Evolutionary conservation across 2,888 invertebrate genomes (phyloP), one percentile per base, ranked within the genome.

Genomic region (Neria commutata): DNA sequence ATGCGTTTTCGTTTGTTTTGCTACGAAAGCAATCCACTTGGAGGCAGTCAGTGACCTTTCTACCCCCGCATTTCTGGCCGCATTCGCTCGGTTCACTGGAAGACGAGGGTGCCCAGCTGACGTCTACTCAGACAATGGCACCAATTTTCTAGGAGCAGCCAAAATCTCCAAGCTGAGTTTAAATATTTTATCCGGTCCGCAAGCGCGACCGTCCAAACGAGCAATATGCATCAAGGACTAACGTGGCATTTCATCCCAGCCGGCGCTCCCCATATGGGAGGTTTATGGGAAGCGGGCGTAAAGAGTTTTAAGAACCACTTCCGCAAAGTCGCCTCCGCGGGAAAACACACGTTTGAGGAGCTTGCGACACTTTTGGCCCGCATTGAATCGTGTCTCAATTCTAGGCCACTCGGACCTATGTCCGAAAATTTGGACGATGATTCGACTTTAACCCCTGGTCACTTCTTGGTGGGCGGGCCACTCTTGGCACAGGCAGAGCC

Each of bases 221-320:
- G n/a, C 37, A 14, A 37, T 37, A 4, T n/a, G 3, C 37, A 37
- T 37, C 37, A 37, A 37, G n/a, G n/a, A 4, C 8, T 46, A 23
- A 4, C 11, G 1, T 46, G 46, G 46, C 10, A 14, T n/a, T 46
- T 46, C n/a, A 46, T 23, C 19, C 46, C 24, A 46, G 23, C 46
- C 10, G 24, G 46, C 24, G 46, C 46, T 46, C 23, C 46, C 8
- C 46, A 46, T 21, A 46, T 46, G 46, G 47, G 47, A n/a, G 47
- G 25, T 14, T 47, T 47, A 25, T 47, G 4, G 23, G 21, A 46
- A 24, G 46, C 46, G 6, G 46, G 23, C 11, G 46, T 46, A 8
- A 46, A 46, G 2, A 46, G 21, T 8, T 21, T 46, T n/a, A 46
- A 46, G n/a, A 3, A 2, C 11, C 21, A 46, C 3, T 21, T 46